These are phyloP conservation scores for Gisinianus flammeolus DNA, from an alignment of 2,888 invertebrate genomes.

Conservation along the genomic window DNA sequence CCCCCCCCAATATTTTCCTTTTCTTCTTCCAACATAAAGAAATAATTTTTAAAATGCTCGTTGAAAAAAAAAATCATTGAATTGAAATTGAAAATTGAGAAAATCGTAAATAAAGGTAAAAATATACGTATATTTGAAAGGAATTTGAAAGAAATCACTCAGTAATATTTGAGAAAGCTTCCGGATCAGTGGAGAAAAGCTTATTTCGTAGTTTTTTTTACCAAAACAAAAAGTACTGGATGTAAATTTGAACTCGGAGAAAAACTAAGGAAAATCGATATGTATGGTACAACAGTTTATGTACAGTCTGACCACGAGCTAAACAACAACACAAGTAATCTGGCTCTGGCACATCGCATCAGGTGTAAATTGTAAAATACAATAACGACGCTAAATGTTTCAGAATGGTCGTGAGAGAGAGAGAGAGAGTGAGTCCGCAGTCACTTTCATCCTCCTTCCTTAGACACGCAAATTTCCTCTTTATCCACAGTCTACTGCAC, in stretches of 20 bases:
- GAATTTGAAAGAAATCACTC: too few species aligned
- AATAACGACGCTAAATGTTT: too few species aligned
- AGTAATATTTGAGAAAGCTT: too few species aligned
- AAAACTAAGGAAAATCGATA: background rate
- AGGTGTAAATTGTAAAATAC: background rate
- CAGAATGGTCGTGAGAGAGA: too few species aligned
- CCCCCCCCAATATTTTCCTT: background rate
- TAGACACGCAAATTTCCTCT: constrained; percentile 1
- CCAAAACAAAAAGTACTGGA: background rate
- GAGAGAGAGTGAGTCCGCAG: background rate
- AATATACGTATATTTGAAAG: too few species aligned
- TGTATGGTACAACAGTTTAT: background rate
- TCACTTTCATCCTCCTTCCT: background rate
- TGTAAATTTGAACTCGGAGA: background rate
- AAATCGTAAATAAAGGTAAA: background rate
- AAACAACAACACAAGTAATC: background rate
- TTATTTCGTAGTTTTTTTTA: too few species aligned
- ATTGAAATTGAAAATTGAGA: background rate
- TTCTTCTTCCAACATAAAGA: background rate
- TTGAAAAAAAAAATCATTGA: background rate
- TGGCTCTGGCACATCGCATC: background rate
- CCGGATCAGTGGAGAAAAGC: too few species aligned
- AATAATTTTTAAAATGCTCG: background rate
- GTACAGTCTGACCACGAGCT: background rate
- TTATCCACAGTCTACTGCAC: constrained; percentile 7